Evolutionary conservation across 2,113 vertebrate genomes (phyloP).

Genomic region (Panthera leo): DNA sequence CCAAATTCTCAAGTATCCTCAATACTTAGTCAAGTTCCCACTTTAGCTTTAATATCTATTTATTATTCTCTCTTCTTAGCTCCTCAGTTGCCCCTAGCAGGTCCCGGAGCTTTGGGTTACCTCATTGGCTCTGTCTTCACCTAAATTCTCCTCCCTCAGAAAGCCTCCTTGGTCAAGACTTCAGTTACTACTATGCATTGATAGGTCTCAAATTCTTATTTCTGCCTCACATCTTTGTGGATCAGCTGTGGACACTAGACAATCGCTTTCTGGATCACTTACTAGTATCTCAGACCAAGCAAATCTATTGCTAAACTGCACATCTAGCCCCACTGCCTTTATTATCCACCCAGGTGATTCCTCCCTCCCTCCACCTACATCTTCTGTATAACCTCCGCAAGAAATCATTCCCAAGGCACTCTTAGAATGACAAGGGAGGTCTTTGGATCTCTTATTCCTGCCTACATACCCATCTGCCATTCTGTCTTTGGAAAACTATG

Average conservation of each 20-base stretch:
- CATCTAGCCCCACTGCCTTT: background rate
- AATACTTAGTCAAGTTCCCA: background rate
- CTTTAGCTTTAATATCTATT: background rate
- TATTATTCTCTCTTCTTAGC: background rate
- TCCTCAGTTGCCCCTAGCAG: background rate
- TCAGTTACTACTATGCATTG: background rate
- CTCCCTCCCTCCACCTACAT: background rate
- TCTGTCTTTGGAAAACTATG: background rate
- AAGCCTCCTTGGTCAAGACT: background rate
- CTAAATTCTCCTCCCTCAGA: background rate
- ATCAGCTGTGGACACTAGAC: background rate
- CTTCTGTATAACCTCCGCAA: background rate
- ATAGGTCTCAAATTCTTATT: background rate
- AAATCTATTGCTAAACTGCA: background rate
- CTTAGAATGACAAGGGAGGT: background rate
- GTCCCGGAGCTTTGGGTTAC: background rate
- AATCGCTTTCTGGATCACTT: background rate
- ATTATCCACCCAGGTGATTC: background rate
- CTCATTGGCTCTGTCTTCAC: background rate
- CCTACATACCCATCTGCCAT: background rate
- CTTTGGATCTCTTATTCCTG: background rate
- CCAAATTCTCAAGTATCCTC: background rate
- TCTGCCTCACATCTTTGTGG: background rate
- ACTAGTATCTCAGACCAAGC: background rate
- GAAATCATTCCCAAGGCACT: background rate